Evolutionary conservation across 2,888 invertebrate genomes (phyloP).

Genomic region (Lasiommata megera): DNA sequence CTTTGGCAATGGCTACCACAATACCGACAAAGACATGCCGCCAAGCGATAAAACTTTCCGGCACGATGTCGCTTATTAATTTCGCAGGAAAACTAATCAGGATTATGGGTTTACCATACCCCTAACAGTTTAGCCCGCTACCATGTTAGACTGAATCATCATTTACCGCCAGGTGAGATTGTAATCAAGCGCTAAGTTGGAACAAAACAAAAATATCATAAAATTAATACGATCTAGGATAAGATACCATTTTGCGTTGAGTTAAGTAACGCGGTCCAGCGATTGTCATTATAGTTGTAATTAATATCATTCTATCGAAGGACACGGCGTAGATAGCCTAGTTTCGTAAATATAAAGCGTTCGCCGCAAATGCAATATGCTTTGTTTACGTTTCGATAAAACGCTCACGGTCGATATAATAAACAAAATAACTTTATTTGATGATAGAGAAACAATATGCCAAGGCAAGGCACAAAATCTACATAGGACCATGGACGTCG

Average conservation of each 20-base stretch:
- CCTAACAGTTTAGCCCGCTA: too few relatives aligned
- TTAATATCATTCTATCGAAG: constrained; percentile 23
- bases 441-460: constrained; percentile 20
- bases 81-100: too few relatives aligned
- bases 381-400: constrained; percentile 30
- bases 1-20: too few relatives aligned
- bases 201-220: too few relatives aligned
- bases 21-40: too few relatives aligned
- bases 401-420: constrained; percentile 13
- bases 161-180: too few relatives aligned
- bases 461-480: constrained; percentile 11
- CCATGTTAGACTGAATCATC: too few relatives aligned
- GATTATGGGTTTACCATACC: too few relatives aligned
- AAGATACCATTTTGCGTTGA: neutral
- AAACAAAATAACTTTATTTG: constrained; percentile 22
- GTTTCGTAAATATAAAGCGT: constrained; percentile 19
- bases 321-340: constrained; percentile 26
- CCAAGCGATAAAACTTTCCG: too few relatives aligned
- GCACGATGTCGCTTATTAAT: too few relatives aligned
- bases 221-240: neutral
- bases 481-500: too few relatives aligned
- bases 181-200: too few relatives aligned
- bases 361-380: constrained; percentile 19
- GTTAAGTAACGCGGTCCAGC: constrained; percentile 1
- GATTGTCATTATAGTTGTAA: constrained; percentile 22